Conservation (phyloP, 2,888 invertebrate species). For the Philopedon plagiatum region DNA sequence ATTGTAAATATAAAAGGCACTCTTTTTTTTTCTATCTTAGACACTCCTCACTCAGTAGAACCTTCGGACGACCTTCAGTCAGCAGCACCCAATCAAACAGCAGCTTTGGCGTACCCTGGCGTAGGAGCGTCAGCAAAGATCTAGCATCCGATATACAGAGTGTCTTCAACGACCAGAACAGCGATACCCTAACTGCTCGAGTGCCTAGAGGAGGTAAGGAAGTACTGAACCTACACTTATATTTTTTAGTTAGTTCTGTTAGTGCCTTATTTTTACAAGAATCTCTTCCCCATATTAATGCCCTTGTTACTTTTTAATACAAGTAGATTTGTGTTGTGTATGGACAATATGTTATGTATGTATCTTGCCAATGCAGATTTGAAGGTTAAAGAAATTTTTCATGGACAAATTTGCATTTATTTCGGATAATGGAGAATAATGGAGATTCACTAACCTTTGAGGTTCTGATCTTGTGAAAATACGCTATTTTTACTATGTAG, state of each 20-base stretch:
- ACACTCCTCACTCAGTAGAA: constrained; percentile 67
- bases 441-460: too few relatives aligned
- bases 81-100: constrained; percentile 55
- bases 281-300: constrained; percentile 38
- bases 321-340: constrained; percentile 47
- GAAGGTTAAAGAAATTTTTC: neutral
- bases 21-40: constrained; percentile 58
- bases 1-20: neutral
- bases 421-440: too few relatives aligned
- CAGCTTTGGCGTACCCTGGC: constrained; percentile 71
- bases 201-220: constrained; percentile 76
- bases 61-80: constrained; percentile 64
- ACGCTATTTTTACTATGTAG: too few relatives aligned
- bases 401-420: too few relatives aligned
- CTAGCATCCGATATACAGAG: constrained; percentile 81
- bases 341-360: constrained; percentile 35
- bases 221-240: constrained; percentile 32
- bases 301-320: constrained; percentile 37
- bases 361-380: constrained; percentile 8
- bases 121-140: constrained; percentile 77
- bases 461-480: too few relatives aligned
- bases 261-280: constrained; percentile 6
- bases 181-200: constrained; percentile 54
- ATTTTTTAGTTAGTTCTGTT: constrained; percentile 5
- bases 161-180: constrained; percentile 76